Percentiles rank a stretch among this genome's conserved stretches.
Evolutionary conservation across 2,888 invertebrate genomes (phyloP).

Genomic region (Orthonychiurus folsomi): DNA sequence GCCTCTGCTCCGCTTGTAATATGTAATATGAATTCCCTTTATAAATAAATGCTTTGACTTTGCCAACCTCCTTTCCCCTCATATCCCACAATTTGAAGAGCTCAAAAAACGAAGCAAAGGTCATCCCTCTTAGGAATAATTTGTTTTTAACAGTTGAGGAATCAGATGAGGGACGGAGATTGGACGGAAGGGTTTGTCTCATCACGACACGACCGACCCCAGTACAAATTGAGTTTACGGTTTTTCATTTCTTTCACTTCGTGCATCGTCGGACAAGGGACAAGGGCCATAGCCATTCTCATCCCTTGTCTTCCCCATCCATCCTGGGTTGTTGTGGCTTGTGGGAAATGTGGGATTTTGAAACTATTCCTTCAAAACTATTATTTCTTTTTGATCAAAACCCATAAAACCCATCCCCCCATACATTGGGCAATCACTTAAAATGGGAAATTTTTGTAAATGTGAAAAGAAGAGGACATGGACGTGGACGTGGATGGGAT

Average conservation of each 20-base stretch:
- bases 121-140: slow-evolving; percentile 30
- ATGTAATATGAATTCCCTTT: too few relatives aligned
- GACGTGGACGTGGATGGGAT: too few relatives aligned
- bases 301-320: neutral
- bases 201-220: slow-evolving; percentile 20
- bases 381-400: neutral
- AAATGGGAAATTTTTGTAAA: neutral
- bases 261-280: too few relatives aligned
- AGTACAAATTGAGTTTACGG: slow-evolving; percentile 24
- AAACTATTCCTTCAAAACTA: neutral
- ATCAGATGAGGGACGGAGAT: slow-evolving; percentile 22
- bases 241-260: slow-evolving; percentile 2
- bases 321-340: neutral
- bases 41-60: too few relatives aligned
- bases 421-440: neutral
- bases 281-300: too few relatives aligned
- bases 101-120: too few relatives aligned
- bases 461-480: neutral
- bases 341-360: neutral
- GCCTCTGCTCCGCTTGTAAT: too few relatives aligned
- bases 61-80: too few relatives aligned
- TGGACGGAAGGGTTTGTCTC: neutral
- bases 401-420: too few relatives aligned
- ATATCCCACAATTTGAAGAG: too few relatives aligned
- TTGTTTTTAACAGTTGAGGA: slow-evolving; percentile 27